Conservation (phyloP, 2,888 invertebrate genomes). For the Heliconius aoede region DNA sequence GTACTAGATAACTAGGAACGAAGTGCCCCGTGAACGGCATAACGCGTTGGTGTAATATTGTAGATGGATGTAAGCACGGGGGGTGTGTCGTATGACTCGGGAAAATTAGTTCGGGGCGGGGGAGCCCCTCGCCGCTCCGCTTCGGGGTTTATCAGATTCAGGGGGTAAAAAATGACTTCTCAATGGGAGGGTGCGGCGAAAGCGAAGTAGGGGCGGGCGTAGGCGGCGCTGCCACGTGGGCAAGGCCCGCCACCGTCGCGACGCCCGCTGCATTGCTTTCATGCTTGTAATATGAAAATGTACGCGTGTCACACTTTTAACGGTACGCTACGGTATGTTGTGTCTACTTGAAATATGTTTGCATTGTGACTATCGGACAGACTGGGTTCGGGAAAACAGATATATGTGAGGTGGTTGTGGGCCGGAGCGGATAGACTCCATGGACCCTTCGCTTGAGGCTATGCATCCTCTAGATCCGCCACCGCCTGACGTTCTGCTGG, state of each 20-base stretch:
- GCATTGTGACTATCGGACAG: conserved; percentile 61
- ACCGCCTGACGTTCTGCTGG: conserved; percentile 92
- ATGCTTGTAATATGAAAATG: conserved; percentile 60
- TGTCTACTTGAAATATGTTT: conserved; percentile 56
- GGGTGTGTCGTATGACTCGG: conserved; percentile 83
- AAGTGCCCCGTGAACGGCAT: conserved; percentile 80
- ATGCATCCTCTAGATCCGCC: conserved; percentile 83
- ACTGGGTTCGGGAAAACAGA: conserved; percentile 66
- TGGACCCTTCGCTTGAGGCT: conserved; percentile 67
- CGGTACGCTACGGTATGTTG: conserved; percentile 59
- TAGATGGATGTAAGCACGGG: conserved; percentile 83
- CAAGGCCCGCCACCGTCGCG: conserved; percentile 63
- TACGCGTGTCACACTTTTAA: conserved; percentile 55
- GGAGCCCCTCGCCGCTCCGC: conserved; percentile 69
- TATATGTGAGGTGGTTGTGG: conserved; percentile 64
- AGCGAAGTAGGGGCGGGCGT: conserved; percentile 71
- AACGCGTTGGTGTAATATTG: conserved; percentile 82
- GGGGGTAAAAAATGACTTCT: conserved; percentile 83
- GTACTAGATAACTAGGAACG: conserved; percentile 76
- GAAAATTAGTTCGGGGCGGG: conserved; percentile 84
- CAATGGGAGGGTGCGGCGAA: conserved; percentile 77
- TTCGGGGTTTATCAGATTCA: conserved; percentile 81
- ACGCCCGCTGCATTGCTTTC: conserved; percentile 63
- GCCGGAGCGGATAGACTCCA: conserved; percentile 61
- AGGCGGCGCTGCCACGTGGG: conserved; percentile 81